A percentile compares a stretch with the other conserved stretches of the same genome.
phyloP scores from a whole-genome alignment of 2,888 invertebrate genomes.

The Phyto melanocephala region DNA sequence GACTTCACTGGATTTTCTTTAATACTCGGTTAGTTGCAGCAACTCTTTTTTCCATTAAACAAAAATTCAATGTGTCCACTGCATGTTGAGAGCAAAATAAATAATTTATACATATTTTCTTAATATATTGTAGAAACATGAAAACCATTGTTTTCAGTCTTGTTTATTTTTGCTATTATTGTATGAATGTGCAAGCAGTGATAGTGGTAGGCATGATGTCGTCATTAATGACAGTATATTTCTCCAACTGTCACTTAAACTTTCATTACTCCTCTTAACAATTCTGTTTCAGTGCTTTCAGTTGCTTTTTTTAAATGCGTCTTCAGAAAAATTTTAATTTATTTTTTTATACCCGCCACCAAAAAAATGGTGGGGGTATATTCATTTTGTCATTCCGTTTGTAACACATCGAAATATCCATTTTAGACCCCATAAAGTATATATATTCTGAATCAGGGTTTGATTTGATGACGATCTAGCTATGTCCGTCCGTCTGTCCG shows the following conservation, averaged over 20 bases:
- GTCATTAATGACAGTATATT: conserved; percentile 30
- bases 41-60: conserved; percentile 3
- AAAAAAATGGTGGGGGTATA: too few relatives aligned
- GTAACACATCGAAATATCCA: too few relatives aligned
- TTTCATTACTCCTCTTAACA: conserved; percentile 30
- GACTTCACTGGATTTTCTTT: too few relatives aligned
- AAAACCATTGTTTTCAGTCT: conserved; percentile 21
- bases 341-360: too few relatives aligned
- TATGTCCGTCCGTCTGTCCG: too few relatives aligned
- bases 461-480: too few relatives aligned
- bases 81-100: neutral
- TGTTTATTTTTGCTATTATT: conserved; percentile 15
- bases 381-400: too few relatives aligned
- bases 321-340: too few relatives aligned
- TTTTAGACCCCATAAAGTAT: too few relatives aligned
- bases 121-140: conserved; percentile 17
- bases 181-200: neutral
- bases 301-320: conserved; percentile 19
- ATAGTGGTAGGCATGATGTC: conserved; percentile 11
- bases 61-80: neutral
- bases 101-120: neutral
- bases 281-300: conserved; percentile 26
- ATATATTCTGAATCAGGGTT: too few relatives aligned
- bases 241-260: conserved; percentile 48
- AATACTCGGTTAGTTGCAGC: too few relatives aligned